Evolutionary conservation across 1,140 invertebrate genomes (phyloP).

Genomic region (Drosophila lacteicornis): DNA sequence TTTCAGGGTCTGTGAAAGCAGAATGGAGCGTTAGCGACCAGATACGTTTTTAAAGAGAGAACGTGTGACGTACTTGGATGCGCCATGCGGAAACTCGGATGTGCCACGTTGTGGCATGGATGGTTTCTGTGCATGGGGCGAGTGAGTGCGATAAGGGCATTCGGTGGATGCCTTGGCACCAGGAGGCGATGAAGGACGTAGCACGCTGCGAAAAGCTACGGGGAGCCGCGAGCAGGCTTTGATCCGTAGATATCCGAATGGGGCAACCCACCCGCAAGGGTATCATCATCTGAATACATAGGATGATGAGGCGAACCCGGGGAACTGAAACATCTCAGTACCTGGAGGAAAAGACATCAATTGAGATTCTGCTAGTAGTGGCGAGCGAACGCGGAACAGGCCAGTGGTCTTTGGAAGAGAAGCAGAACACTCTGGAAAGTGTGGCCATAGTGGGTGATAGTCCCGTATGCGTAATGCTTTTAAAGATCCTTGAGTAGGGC

Average conservation of each 20-base stretch:
- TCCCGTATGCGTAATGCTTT: slow-evolving; percentile 8
- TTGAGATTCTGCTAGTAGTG: slow-evolving; percentile 30
- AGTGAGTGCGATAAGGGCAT: slow-evolving; percentile 16
- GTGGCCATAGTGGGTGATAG: slow-evolving; percentile 14
- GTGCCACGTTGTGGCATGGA: neutral
- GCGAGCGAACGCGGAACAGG: slow-evolving; percentile 29
- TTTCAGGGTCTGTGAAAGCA: too few species aligned
- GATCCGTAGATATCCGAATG: slow-evolving; percentile 33
- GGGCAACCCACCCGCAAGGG: slow-evolving; percentile 24
- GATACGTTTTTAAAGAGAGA: neutral
- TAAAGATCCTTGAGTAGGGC: neutral
- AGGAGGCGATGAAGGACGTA: slow-evolving; percentile 30
- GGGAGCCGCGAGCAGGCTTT: slow-evolving; percentile 19
- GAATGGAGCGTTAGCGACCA: neutral
- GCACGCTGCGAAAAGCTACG: slow-evolving; percentile 21
- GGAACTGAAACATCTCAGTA: slow-evolving; percentile 45
- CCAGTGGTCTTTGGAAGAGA: neutral
- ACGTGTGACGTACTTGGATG: slow-evolving; percentile 1
- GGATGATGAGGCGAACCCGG: slow-evolving; percentile 4
- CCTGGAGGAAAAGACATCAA: slow-evolving; percentile 37
- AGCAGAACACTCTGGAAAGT: slow-evolving; percentile 12
- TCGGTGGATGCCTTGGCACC: slow-evolving; percentile 29
- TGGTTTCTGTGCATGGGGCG: slow-evolving; percentile 16
- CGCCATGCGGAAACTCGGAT: neutral
- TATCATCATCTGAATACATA: slow-evolving; percentile 17